Conservation (phyloP, 2,113 vertebrate genomes). For the Mustela lutreola region DNA sequence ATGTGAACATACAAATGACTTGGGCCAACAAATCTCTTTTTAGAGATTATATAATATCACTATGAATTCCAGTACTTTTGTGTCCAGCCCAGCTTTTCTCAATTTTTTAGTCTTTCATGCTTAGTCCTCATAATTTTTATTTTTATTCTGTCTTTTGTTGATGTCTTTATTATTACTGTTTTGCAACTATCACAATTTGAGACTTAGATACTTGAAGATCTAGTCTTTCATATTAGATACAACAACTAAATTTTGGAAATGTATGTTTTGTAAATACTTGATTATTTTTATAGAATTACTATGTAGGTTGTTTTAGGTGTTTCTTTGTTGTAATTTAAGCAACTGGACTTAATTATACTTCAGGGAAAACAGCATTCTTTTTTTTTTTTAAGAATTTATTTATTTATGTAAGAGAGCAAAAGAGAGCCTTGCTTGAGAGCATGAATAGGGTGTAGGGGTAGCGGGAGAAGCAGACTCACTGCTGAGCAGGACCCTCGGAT, state of each 20-base stretch:
- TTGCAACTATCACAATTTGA: not conserved
- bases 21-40: constrained; percentile 73
- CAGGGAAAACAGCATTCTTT: not conserved
- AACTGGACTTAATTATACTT: constrained; percentile 56
- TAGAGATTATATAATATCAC: constrained; percentile 58
- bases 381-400: not conserved
- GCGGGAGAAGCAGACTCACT: not conserved
- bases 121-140: constrained; percentile 6
- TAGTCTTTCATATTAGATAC: not conserved
- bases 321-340: constrained; percentile 63
- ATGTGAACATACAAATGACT: constrained; percentile 68
- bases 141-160: not conserved
- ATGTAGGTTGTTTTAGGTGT: constrained; percentile 33
- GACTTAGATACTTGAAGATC: constrained; percentile 40
- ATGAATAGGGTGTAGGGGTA: too few species aligned
- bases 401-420: not conserved
- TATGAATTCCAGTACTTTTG: not conserved
- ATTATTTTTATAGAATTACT: constrained; percentile 52
- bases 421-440: not conserved
- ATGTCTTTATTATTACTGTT: not conserved
- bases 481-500: not conserved
- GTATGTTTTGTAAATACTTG: constrained; percentile 46
- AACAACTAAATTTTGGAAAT: constrained; percentile 46
- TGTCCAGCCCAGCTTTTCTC: not conserved
- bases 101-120: not conserved